Evolutionary conservation across 2,113 vertebrate species (phyloP).

Genomic region (Grammomys surdaster): DNA sequence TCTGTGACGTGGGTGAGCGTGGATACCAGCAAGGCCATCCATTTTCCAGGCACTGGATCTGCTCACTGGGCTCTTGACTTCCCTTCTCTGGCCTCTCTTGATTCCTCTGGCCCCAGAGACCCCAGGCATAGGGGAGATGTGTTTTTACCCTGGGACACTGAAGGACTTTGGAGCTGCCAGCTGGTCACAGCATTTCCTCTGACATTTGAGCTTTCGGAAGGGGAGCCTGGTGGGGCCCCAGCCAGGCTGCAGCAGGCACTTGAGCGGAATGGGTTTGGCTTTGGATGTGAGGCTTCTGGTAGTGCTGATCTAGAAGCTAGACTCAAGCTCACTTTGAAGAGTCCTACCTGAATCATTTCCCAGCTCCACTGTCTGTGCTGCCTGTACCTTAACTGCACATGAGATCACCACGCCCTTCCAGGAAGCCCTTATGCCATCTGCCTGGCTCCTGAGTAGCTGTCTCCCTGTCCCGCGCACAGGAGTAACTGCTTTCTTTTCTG

Average conservation of each 20-base stretch:
- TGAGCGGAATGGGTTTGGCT: rapidly evolving
- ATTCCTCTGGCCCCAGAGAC: neutral
- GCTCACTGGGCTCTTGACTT: neutral
- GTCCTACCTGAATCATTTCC: neutral
- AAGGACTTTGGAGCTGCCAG: neutral
- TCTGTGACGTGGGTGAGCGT: rapidly evolving
- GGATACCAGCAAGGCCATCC: rapidly evolving
- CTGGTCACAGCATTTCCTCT: neutral
- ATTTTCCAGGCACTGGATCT: neutral
- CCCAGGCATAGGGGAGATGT: neutral
- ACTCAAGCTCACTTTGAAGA: neutral
- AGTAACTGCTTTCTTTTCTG: neutral
- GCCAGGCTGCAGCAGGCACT: rapidly evolving
- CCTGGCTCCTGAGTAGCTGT: neutral
- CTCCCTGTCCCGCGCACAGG: neutral
- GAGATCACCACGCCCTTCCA: neutral
- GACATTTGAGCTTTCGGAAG: neutral
- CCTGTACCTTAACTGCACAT: rapidly evolving
- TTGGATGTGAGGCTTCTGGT: rapidly evolving
- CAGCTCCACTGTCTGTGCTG: neutral
- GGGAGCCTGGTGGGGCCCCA: rapidly evolving
- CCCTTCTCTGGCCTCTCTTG: neutral
- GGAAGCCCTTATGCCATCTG: no score
- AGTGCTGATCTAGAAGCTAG: rapidly evolving
- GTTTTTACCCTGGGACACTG: no score